Percentiles rank a stretch among this genome's conserved stretches.
Evolutionary conservation across 2,888 invertebrate genomes (phyloP).

Genomic region (Drosophila cyrtoloma): DNA sequence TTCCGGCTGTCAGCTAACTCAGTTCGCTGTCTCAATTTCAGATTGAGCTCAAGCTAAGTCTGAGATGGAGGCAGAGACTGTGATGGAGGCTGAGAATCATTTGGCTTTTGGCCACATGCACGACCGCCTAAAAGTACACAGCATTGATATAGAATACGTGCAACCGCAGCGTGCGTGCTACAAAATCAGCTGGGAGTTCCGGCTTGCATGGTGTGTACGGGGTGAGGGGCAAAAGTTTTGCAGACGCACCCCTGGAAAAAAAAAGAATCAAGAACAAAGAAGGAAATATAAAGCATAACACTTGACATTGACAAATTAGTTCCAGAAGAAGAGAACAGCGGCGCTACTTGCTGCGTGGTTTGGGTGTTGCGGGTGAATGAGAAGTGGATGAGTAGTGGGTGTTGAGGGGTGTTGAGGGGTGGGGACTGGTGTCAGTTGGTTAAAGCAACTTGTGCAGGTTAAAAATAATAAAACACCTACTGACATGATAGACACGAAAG

Average conservation of each 20-base stretch:
- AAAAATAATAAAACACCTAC: constrained; percentile 81
- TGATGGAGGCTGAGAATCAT: neutral
- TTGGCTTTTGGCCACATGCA: constrained; percentile 50
- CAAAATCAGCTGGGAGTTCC: constrained; percentile 12
- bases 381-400: neutral
- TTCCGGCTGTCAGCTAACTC: constrained; percentile 57
- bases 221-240: constrained; percentile 63
- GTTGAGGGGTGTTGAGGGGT: neutral
- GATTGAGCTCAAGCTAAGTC: constrained; percentile 9
- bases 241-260: constrained; percentile 36
- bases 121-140: constrained; percentile 67
- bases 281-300: constrained; percentile 74
- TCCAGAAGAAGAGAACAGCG: constrained; percentile 69
- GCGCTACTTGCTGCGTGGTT: constrained; percentile 26
- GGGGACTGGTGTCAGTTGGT: constrained; percentile 47
- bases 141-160: constrained; percentile 74
- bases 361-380: neutral
- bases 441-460: constrained; percentile 62
- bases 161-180: constrained; percentile 55
- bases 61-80: neutral
- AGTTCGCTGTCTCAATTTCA: constrained; percentile 23
- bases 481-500: constrained; percentile 81
- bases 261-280: constrained; percentile 3
- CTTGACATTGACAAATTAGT: constrained; percentile 85
- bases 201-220: constrained; percentile 21